Evolutionary conservation across 37 sponge, comb jelly and placozoan species (phyloP), one percentile per base, ranked within the genome.

Genomic region (Chondrilla cf. caribensis): DNA sequence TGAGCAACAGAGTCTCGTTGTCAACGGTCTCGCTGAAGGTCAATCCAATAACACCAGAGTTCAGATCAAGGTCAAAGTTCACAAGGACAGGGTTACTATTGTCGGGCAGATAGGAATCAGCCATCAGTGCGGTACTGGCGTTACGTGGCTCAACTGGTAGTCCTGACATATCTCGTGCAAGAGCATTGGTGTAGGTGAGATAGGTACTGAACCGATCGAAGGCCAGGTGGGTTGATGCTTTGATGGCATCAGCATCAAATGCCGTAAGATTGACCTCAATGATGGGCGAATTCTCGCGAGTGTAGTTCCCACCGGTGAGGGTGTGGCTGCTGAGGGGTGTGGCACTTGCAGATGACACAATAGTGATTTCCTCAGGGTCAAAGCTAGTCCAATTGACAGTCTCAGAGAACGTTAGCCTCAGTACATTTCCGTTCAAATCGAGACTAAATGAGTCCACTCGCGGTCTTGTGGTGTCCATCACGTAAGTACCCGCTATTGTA

Each of bases 11-110:
- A 1, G 92, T 85, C 2, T 58, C 70, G 18, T 86, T 71, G 29
- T 88, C 71, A 15, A 94, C 92, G 1, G 95, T 91, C 78, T 94
- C 95, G 84, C 89, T 91, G 86, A 94, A 94, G 32, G 65, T 86
- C 6, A 94, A 70, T 36, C 85, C 90, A 19, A 94, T 70, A 33
- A 88, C 7, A 28, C 92, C 89, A 60, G 70, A 86, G 82, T 94
- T 71, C n/a, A 88, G 86, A 86, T 94, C 89, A 18, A 89, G 60
- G 31, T 91, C 85, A 54, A 94, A 94, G n/a, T 28, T 67, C 54
- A 62, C 25, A 18, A 94, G 66, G 2, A 78, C 36, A 5, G 95
- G 95, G 22, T 78, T 55, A 37, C 78, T 81, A 0, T 42, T 85
- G 77, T 94, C 95, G 14, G 92, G 70, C 19, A 64, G 82, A 78